Evolutionary conservation across 1,140 invertebrate genomes (phyloP).

Genomic region (Cotesia chilonis): DNA sequence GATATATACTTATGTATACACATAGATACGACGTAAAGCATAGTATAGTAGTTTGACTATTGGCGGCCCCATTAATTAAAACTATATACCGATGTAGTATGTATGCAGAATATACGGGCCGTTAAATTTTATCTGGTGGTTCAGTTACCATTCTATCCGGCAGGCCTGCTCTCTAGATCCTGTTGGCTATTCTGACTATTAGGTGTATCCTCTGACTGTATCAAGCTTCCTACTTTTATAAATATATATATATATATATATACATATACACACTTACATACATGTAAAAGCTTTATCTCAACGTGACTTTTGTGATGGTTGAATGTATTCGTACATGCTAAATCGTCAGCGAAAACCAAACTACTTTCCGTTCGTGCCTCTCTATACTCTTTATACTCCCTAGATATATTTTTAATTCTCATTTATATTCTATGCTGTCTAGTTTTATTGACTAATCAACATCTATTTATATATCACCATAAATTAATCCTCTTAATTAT

Average conservation of each 20-base stretch:
- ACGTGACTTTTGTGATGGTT: constrained; percentile 16
- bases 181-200: too few relatives aligned
- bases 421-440: constrained; percentile 1
- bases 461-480: too few relatives aligned
- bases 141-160: constrained; percentile 22
- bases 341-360: constrained; percentile 39
- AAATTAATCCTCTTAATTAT: too few relatives aligned
- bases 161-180: not conserved
- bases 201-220: too few relatives aligned
- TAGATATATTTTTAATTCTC: too few relatives aligned
- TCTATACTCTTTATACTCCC: too few relatives aligned
- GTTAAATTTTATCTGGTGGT: constrained; percentile 41
- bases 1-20: not conserved
- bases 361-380: constrained; percentile 36
- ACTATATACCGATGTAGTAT: not conserved
- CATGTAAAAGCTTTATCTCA: not conserved
- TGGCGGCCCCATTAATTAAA: constrained; percentile 39
- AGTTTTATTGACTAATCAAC: constrained; percentile 7
- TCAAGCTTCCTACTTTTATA: too few relatives aligned
- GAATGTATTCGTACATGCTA: constrained; percentile 35
- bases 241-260: too few relatives aligned
- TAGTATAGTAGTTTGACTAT: constrained; percentile 36
- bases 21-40: constrained; percentile 19
- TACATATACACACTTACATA: too few relatives aligned
- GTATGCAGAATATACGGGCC: constrained; percentile 15